phyloP scores from a whole-genome alignment of 2,113 vertebrate genomes.

The Delphinus delphis region DNA sequence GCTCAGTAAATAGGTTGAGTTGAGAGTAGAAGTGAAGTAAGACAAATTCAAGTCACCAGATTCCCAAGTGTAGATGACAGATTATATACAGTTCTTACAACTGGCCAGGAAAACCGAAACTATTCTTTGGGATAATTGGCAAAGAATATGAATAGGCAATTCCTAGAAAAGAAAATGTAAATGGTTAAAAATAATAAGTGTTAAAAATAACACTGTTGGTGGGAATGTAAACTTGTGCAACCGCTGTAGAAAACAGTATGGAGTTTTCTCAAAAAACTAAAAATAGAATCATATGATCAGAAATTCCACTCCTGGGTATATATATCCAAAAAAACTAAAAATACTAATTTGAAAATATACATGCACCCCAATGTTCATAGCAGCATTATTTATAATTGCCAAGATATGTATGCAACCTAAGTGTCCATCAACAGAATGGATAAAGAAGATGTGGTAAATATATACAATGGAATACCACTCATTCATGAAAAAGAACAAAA shows the following conservation, averaged over 20 bases:
- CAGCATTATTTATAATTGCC: too few relatives aligned
- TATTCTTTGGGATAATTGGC: neutral
- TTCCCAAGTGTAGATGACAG: neutral
- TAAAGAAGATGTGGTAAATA: too few relatives aligned
- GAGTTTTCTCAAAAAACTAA: neutral
- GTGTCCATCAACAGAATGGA: too few relatives aligned
- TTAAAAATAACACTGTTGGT: neutral
- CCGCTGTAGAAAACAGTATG: neutral
- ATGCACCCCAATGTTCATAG: too few relatives aligned
- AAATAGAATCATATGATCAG: neutral
- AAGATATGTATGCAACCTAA: too few relatives aligned
- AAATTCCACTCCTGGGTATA: too few relatives aligned
- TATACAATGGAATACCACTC: too few relatives aligned
- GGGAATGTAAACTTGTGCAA: neutral
- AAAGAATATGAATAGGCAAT: neutral
- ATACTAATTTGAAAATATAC: too few relatives aligned
- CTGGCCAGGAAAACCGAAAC: neutral
- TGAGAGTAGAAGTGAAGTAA: neutral
- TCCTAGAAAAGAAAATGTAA: conserved; percentile 40
- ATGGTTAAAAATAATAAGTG: conserved; percentile 22
- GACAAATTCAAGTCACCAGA: neutral
- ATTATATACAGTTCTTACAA: conserved; percentile 35
- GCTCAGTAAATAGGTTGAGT: neutral
- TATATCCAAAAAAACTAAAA: too few relatives aligned
- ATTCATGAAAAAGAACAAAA: too few relatives aligned